Conservation (phyloP, 2,888 invertebrate species). For the Patella depressa region DNA sequence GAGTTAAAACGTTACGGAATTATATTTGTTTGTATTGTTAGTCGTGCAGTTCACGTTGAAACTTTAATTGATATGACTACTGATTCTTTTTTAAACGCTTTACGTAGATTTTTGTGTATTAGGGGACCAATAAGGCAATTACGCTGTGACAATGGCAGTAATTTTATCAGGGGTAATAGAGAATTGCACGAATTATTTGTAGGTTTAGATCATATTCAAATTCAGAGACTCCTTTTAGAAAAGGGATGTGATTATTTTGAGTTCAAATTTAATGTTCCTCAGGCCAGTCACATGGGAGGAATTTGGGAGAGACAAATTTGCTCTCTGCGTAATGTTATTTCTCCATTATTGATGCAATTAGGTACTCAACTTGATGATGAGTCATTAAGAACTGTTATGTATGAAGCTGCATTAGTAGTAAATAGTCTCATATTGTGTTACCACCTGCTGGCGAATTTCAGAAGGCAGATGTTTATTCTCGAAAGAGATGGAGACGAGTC, state of each 20-base stretch:
- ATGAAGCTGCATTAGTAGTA: conserved; percentile 33
- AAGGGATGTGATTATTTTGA: conserved; percentile 22
- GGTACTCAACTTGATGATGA: conserved; percentile 32
- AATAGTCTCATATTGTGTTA: conserved; percentile 18
- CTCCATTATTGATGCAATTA: conserved; percentile 25
- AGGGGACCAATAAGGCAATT: conserved; percentile 20
- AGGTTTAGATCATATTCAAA: conserved; percentile 26
- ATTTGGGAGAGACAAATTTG: conserved; percentile 39
- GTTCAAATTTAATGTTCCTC: conserved; percentile 39
- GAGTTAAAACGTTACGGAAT: conserved; percentile 11
- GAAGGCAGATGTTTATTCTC: conserved; percentile 31
- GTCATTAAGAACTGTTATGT: conserved; percentile 29
- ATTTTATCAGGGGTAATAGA: conserved; percentile 32
- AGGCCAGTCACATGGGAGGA: conserved; percentile 35
- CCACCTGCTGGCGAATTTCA: conserved; percentile 33
- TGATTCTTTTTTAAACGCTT: conserved; percentile 19
- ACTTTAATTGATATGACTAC: conserved; percentile 15
- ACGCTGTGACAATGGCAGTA: conserved; percentile 33
- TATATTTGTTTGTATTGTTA: conserved; percentile 20
- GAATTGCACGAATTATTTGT: conserved; percentile 30
- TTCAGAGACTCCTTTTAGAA: conserved; percentile 23
- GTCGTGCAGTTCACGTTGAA: conserved; percentile 51
- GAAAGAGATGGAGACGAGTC: conserved; percentile 36
- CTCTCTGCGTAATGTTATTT: conserved; percentile 29
- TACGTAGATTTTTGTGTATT: conserved; percentile 13